A percentile compares a stretch with the other conserved stretches of the same genome.
Evolutionary conservation across 2,797 vertebrate species (phyloP).

Genomic region (Clarias fuscus): DNA sequence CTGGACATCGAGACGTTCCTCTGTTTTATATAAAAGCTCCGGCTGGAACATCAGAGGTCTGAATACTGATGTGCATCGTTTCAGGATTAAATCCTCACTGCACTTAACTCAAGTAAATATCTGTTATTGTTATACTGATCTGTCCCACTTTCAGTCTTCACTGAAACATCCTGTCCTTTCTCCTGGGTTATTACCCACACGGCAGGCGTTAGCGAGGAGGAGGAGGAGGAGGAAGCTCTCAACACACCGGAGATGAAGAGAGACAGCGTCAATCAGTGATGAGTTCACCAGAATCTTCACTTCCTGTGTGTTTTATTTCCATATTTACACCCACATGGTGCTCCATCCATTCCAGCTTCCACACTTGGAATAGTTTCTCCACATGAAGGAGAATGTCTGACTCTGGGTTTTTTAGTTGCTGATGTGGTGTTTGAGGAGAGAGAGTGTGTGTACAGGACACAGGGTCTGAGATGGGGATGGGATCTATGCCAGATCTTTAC

Average conservation of each 20-base stretch:
- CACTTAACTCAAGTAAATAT: background rate
- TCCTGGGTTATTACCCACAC: slow-evolving; percentile 25
- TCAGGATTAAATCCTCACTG: background rate
- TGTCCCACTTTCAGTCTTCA: background rate
- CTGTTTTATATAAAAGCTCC: background rate
- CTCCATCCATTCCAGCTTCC: slow-evolving; percentile 32
- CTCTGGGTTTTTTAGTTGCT: background rate
- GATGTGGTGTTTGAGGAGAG: background rate
- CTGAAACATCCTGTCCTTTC: slow-evolving; percentile 43
- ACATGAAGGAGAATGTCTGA: slow-evolving; percentile 14
- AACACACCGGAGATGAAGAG: background rate
- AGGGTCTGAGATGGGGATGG: background rate
- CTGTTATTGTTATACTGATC: background rate
- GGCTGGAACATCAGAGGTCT: background rate
- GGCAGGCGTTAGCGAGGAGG: background rate
- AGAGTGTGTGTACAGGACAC: background rate
- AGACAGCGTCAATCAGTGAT: slow-evolving; percentile 48
- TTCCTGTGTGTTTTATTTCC: slow-evolving; percentile 50
- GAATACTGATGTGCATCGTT: background rate
- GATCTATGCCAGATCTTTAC: background rate
- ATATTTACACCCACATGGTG: slow-evolving; percentile 54
- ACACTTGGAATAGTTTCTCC: slow-evolving; percentile 29
- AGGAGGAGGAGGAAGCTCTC: background rate
- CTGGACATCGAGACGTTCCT: background rate
- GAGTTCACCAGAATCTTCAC: slow-evolving; percentile 51